phyloP scores from a whole-genome alignment of 2,888 invertebrate species.

The Eudemis profundana region DNA sequence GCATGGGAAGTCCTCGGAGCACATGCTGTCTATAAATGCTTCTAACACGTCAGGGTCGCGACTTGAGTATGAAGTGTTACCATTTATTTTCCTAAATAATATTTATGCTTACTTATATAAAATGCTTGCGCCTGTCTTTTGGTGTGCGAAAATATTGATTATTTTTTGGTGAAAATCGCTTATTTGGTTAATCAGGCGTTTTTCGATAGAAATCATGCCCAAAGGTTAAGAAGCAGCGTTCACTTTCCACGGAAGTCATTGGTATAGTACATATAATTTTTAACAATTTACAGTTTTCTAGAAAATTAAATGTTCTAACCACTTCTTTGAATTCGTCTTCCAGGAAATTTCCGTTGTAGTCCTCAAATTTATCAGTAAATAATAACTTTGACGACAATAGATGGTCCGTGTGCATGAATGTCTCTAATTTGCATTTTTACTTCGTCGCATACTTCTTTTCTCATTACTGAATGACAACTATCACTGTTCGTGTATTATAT shows the following conservation, averaged over 20 bases:
- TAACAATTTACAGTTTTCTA: neutral
- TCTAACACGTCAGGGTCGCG: too few species aligned
- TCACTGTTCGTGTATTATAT: slow-evolving; percentile 37
- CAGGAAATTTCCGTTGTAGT: neutral
- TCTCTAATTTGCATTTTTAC: slow-evolving; percentile 13
- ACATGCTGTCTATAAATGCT: too few species aligned
- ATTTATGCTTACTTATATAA: slow-evolving; percentile 13
- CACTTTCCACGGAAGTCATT: slow-evolving; percentile 23
- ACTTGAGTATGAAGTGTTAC: too few species aligned
- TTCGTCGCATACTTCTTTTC: slow-evolving; percentile 36
- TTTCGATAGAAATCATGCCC: slow-evolving; percentile 13
- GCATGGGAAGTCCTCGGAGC: too few species aligned
- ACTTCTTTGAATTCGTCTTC: slow-evolving; percentile 8
- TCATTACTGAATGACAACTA: slow-evolving; percentile 25
- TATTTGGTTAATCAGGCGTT: neutral
- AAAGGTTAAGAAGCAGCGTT: slow-evolving; percentile 11
- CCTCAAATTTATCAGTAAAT: slow-evolving; percentile 8
- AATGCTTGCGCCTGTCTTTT: slow-evolving; percentile 2
- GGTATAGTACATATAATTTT: slow-evolving; percentile 12
- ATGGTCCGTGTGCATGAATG: slow-evolving; percentile 4
- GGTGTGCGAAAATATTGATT: neutral
- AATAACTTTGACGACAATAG: slow-evolving; percentile 10
- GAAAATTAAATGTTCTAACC: neutral
- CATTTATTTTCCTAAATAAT: too few species aligned
- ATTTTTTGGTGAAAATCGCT: neutral